A percentile compares a stretch with the other conserved stretches of the same genome.
Evolutionary conservation across 2,888 invertebrate genomes (phyloP).

Genomic region (Dasysyrphus tricinctus): DNA sequence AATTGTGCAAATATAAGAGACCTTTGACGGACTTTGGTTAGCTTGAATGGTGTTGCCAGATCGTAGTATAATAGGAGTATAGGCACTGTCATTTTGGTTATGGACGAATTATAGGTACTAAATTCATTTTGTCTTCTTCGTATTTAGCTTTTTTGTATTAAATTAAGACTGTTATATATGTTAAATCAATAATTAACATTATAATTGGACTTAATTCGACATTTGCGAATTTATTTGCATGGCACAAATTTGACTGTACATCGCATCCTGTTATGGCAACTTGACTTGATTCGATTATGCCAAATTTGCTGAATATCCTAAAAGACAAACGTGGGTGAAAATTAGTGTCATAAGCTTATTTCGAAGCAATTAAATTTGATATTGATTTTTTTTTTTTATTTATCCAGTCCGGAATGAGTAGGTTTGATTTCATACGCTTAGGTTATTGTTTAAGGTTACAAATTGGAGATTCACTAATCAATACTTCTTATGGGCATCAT

Average conservation of each 20-base stretch:
- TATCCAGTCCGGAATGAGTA: neutral
- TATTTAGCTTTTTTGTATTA: neutral
- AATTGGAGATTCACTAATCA: constrained; percentile 23
- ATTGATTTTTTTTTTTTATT: neutral
- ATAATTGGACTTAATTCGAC: constrained; percentile 22
- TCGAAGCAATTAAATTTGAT: constrained; percentile 8
- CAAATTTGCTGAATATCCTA: constrained; percentile 22
- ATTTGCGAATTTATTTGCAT: neutral
- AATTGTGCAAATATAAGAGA: constrained; percentile 42
- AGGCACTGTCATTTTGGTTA: neutral
- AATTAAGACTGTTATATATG: neutral
- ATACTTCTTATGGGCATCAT: constrained; percentile 16
- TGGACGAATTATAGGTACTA: neutral
- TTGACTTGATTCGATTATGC: constrained; percentile 26
- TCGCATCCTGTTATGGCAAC: neutral
- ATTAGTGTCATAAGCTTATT: neutral
- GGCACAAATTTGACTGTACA: neutral
- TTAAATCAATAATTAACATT: constrained; percentile 8
- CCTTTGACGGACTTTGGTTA: constrained; percentile 37
- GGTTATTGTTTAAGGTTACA: neutral
- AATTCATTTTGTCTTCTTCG: neutral
- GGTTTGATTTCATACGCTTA: constrained; percentile 17
- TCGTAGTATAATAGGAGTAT: neutral
- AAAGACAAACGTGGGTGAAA: constrained; percentile 9
- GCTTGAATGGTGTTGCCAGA: constrained; percentile 14